Evolutionary conservation across 1,140 invertebrate genomes (phyloP), one percentile per base, ranked within the genome.

Genomic region (Mycetomoellerius zeteki): DNA sequence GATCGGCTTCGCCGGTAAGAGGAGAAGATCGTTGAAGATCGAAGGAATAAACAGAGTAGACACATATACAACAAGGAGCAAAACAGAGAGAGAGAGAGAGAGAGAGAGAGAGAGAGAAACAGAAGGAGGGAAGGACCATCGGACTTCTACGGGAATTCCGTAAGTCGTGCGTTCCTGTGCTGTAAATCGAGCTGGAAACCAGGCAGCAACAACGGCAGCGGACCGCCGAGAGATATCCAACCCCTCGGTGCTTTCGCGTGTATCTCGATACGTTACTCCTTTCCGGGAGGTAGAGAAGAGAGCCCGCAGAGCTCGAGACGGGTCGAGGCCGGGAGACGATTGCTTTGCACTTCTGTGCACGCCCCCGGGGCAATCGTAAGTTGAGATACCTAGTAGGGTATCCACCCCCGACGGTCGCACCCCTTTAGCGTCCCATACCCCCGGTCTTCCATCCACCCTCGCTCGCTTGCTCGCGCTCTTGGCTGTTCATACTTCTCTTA

Each of bases 311-410:
- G 89, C 89, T 76, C 62, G 80, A 71, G 82, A 85, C 73, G 72
- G 89, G 84, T 90, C 89, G 89, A 90, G 81, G 77, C 52, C 10
- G 76, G 78, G 87, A 90, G 87, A 91, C 90, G 90, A 91, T 91
- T 90, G 90, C 90, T 91, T 91, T 90, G 90, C 90, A 90, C 90
- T 91, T 91, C 89, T 89, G 90, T 90, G 90, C 90, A 90, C 90
- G 89, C 90, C 89, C 89, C 87, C 89, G 84, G 84, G 90, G 90
- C 89, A 91, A 91, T 91, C 90, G 89, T 90, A 88, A 91, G 86
- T 91, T 88, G 89, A 91, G 90, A 90, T 91, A 91, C 89, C 90
- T 85, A 91, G 87, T 87, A 78, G 86, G 88, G 85, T 88, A 90
- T 71, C 73, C 62, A 69, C 54, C 85, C 33, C 85, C 65, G 24